Conservation (phyloP, 2,113 vertebrate species). For the human (Homo sapiens) region DNA sequence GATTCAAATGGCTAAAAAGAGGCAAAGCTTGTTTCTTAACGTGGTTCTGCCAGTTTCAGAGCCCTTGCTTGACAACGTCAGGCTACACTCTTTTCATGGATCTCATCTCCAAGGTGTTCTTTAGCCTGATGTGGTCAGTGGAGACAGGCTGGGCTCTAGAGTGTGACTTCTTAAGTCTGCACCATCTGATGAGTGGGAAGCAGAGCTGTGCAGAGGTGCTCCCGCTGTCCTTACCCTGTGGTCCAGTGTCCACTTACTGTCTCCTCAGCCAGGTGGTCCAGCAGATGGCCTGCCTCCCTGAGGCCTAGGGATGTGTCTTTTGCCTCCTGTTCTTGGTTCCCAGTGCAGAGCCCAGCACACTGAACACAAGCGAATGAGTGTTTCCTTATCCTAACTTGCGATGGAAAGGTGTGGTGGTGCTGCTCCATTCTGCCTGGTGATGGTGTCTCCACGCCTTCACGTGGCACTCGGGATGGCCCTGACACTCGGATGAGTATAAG, state of each 20-base stretch:
- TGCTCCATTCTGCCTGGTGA: background rate
- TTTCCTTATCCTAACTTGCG: background rate
- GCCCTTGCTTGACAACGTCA: background rate
- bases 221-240: fast-evolving
- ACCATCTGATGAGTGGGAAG: fast-evolving
- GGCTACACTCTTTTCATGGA: background rate
- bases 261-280: background rate
- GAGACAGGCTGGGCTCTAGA: fast-evolving
- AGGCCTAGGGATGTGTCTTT: too few species aligned
- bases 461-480: background rate
- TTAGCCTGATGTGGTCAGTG: too few species aligned
- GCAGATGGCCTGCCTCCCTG: background rate
- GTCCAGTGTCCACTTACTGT: fast-evolving
- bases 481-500: background rate
- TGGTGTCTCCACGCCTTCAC: background rate
- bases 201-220: background rate
- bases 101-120: background rate
- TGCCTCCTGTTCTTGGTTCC: background rate
- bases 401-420: fast-evolving
- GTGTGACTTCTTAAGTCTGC: background rate
- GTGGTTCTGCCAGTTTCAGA: background rate
- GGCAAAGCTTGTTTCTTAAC: background rate
- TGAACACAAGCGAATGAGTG: too few species aligned
- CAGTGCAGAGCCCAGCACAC: too few species aligned
- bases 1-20: background rate